phyloP scores from a whole-genome alignment of 2,113 vertebrate genomes.

The Hypomesus transpacificus region DNA sequence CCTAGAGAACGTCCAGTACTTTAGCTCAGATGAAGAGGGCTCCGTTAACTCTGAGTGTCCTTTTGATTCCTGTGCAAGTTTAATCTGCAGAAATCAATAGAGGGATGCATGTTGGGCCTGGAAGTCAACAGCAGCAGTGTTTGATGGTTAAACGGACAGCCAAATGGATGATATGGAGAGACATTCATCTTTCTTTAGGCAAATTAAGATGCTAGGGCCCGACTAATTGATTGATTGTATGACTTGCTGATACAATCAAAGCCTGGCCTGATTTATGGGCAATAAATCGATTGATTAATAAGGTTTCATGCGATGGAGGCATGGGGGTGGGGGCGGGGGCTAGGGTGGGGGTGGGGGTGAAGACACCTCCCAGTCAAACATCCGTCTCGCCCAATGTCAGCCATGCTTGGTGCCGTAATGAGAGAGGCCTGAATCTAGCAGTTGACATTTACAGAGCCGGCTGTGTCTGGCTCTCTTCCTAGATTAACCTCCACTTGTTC shows the following conservation, averaged over 20 bases:
- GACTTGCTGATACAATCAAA: conserved; percentile 73
- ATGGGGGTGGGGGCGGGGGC: conserved; percentile 13
- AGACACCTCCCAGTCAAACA: conserved; percentile 57
- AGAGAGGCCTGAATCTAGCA: conserved; percentile 59
- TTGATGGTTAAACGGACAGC: conserved; percentile 67
- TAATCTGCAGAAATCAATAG: conserved; percentile 63
- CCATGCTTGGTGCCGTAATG: conserved; percentile 68
- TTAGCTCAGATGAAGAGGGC: conserved; percentile 46
- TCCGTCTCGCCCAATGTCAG: conserved; percentile 59
- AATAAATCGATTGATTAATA: conserved; percentile 76
- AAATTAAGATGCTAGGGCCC: conserved; percentile 59
- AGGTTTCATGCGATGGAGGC: conserved; percentile 45
- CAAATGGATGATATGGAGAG: conserved; percentile 59
- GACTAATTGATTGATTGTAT: conserved; percentile 68
- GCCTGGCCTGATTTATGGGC: conserved; percentile 68
- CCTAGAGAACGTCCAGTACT: conserved; percentile 21
- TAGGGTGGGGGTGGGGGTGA: conserved; percentile 31
- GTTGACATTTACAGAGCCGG: conserved; percentile 73
- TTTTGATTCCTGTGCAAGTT: conserved; percentile 65
- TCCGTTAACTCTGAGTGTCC: conserved; percentile 54
- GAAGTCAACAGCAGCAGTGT: conserved; percentile 61
- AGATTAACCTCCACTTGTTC: conserved; percentile 73
- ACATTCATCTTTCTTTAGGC: conserved; percentile 71
- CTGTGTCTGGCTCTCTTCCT: conserved; percentile 53
- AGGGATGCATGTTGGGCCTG: conserved; percentile 55